Evolutionary conservation across 2,113 vertebrate species (phyloP).

Genomic region (Delphinapterus leucas): DNA sequence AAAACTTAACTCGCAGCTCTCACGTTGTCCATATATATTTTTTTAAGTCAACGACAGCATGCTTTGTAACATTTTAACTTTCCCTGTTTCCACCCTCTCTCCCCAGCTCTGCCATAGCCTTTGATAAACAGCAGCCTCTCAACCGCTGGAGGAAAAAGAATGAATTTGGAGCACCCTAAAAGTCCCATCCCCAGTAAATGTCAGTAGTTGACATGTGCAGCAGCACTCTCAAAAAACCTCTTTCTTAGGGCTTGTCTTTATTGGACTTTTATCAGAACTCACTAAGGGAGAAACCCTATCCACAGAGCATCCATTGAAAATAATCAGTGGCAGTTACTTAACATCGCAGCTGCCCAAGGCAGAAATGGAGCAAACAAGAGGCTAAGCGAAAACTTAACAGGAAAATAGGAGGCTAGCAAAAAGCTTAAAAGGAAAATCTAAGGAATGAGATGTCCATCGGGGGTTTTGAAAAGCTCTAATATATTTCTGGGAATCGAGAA

Average conservation of each 20-base stretch:
- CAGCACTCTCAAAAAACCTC: not conserved
- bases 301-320: not conserved
- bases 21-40: too few species aligned
- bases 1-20: too few species aligned
- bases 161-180: not conserved
- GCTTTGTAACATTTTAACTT: not conserved
- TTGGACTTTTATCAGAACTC: not conserved
- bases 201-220: not conserved
- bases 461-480: not conserved
- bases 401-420: not conserved
- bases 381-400: not conserved
- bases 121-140: not conserved
- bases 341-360: not conserved
- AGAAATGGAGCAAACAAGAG: not conserved
- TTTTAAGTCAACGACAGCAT: not conserved
- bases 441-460: not conserved
- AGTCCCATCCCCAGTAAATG: not conserved
- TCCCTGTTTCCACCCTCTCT: not conserved
- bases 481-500: not conserved
- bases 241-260: not conserved
- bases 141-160: not conserved
- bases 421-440: not conserved
- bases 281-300: not conserved
- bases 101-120: not conserved
- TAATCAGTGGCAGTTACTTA: not conserved